Evolutionary conservation across 2,888 invertebrate genomes (phyloP).

Genomic region (Mesochorus sp.): DNA sequence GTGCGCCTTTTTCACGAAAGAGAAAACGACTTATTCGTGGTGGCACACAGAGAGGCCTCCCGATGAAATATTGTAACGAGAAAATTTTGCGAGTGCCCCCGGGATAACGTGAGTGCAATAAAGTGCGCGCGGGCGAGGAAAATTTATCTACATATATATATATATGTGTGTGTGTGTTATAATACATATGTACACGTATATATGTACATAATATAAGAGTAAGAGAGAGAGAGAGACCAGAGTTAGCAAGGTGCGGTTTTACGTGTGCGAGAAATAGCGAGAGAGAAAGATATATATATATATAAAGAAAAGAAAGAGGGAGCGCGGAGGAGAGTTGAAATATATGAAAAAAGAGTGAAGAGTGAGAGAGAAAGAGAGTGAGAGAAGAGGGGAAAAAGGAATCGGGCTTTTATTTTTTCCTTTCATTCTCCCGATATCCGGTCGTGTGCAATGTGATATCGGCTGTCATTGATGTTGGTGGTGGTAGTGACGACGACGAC

Average conservation of each 20-base stretch:
- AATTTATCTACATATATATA: neutral
- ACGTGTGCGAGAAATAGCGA: neutral
- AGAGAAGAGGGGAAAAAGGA: slow-evolving; percentile 1
- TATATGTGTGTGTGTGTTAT: too few relatives aligned
- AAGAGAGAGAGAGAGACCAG: neutral
- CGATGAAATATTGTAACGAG: slow-evolving; percentile 44
- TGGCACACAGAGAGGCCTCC: slow-evolving; percentile 2
- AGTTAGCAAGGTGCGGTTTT: slow-evolving; percentile 36
- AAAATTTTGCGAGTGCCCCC: slow-evolving; percentile 20
- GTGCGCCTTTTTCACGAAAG: slow-evolving; percentile 39
- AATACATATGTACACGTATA: too few relatives aligned
- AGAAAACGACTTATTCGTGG: slow-evolving; percentile 45
- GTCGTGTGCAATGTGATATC: slow-evolving; percentile 77
- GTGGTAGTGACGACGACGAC: slow-evolving; percentile 74
- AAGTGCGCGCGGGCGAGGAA: slow-evolving; percentile 11
- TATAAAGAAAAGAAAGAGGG: neutral
- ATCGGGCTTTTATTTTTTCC: neutral
- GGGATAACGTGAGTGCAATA: slow-evolving; percentile 1
- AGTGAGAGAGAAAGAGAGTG: neutral
- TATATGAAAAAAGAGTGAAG: neutral
- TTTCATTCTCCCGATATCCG: slow-evolving; percentile 26
- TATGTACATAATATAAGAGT: too few relatives aligned
- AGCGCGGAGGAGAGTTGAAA: neutral
- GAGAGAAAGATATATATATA: too few relatives aligned
- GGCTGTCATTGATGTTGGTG: slow-evolving; percentile 78